Evolutionary conservation across 2,888 invertebrate genomes (phyloP).

Genomic region (Scaptomyza flava): DNA sequence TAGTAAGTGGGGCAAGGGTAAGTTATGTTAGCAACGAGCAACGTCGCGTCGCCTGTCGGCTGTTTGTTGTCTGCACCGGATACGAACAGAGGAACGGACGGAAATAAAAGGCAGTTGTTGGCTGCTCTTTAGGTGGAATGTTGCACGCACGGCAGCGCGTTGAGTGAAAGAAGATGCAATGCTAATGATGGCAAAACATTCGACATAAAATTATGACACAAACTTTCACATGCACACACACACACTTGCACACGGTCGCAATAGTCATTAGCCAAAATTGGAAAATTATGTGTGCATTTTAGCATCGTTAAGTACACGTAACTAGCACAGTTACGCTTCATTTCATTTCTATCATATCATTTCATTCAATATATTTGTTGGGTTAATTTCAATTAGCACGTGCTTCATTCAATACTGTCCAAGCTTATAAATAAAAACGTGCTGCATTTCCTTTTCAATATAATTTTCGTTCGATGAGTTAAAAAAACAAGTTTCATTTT

Average conservation of each 20-base stretch:
- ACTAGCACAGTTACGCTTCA: constrained; percentile 11
- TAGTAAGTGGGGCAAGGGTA: constrained; percentile 6
- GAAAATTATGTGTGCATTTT: constrained; percentile 30
- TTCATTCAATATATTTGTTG: constrained; percentile 17
- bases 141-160: constrained; percentile 67
- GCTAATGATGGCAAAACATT: constrained; percentile 74
- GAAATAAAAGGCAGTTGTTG: constrained; percentile 65
- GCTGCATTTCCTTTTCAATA: background rate
- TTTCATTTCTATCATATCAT: constrained; percentile 9
- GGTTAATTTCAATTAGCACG: background rate
- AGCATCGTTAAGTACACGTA: constrained; percentile 17
- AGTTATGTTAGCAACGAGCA: no score
- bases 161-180: constrained; percentile 78
- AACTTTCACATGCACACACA: background rate
- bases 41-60: constrained; percentile 17
- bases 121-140: constrained; percentile 56
- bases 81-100: constrained; percentile 65
- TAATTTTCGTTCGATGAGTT: background rate
- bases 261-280: constrained; percentile 50
- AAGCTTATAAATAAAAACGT: background rate
- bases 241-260: constrained; percentile 3
- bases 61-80: constrained; percentile 55
- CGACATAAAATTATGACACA: constrained; percentile 29
- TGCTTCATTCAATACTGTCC: background rate
- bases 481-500: background rate